Evolutionary conservation across 2,888 invertebrate genomes (phyloP).

Genomic region (Mythimna loreyi): DNA sequence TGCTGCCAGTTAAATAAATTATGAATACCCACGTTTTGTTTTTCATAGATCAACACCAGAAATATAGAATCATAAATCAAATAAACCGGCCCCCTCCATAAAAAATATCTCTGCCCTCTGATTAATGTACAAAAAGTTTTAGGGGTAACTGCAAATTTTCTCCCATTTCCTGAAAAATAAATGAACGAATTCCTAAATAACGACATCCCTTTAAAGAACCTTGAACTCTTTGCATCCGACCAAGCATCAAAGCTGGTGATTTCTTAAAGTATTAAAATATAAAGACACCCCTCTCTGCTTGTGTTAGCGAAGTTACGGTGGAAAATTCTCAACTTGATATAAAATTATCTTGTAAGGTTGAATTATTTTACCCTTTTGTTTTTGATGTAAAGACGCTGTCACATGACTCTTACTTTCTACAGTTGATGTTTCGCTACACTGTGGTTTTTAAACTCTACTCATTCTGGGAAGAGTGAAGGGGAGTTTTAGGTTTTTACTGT

Average conservation of each 20-base stretch:
- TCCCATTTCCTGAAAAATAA: slow-evolving; percentile 66
- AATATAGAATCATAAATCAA: slow-evolving; percentile 39
- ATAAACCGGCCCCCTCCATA: slow-evolving; percentile 31
- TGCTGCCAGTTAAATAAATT: neutral
- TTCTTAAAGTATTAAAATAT: slow-evolving; percentile 71
- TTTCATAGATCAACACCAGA: slow-evolving; percentile 27
- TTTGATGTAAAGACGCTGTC: slow-evolving; percentile 12
- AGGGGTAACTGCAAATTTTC: slow-evolving; percentile 64
- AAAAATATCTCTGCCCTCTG: slow-evolving; percentile 51
- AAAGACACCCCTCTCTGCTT: slow-evolving; percentile 58
- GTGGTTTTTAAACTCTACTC: too few relatives aligned
- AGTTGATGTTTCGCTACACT: too few relatives aligned
- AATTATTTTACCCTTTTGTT: slow-evolving; percentile 29
- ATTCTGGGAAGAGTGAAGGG: too few relatives aligned
- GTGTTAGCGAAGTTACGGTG: slow-evolving; percentile 53
- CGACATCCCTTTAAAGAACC: slow-evolving; percentile 67
- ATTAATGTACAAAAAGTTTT: slow-evolving; percentile 62
- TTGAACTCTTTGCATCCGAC: slow-evolving; percentile 64
- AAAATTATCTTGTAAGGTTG: slow-evolving; percentile 38
- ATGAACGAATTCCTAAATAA: slow-evolving; percentile 67
- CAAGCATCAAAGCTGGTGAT: slow-evolving; percentile 69
- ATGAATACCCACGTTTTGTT: neutral
- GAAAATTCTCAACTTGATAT: slow-evolving; percentile 52
- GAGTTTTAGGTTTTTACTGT: too few relatives aligned
- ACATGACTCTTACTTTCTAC: too few relatives aligned